A percentile compares a stretch with the other conserved stretches of the same genome.
phyloP scores from a whole-genome alignment of 2,888 invertebrate species.

The Cepaea hortensis region DNA sequence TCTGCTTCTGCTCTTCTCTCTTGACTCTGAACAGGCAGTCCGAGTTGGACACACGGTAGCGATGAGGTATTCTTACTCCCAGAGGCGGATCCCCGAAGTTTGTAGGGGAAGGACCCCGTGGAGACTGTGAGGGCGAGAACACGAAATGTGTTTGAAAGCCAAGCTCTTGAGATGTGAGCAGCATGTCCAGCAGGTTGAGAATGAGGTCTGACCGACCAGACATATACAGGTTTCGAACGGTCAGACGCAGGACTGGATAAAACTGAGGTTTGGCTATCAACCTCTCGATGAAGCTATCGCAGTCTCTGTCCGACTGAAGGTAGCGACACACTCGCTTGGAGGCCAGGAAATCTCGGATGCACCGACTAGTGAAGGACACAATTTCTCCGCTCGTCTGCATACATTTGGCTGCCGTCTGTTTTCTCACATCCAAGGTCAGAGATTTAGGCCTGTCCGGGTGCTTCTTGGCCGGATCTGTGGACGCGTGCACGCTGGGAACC shows the following conservation, averaged over 20 bases:
- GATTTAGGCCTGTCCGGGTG: conserved; percentile 34
- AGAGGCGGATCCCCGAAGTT: conserved; percentile 19
- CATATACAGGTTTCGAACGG: conserved; percentile 45
- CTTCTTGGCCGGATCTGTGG: conserved; percentile 30
- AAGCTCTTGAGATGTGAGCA: conserved; percentile 40
- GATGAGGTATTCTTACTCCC: conserved; percentile 33
- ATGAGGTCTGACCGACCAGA: conserved; percentile 44
- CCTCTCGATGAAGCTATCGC: conserved; percentile 49
- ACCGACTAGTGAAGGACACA: conserved; percentile 54
- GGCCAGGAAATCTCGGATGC: conserved; percentile 56
- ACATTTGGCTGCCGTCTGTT: not conserved
- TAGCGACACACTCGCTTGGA: conserved; percentile 55
- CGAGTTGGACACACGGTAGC: conserved; percentile 39
- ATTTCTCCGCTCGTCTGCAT: conserved; percentile 45
- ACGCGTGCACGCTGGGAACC: conserved; percentile 25
- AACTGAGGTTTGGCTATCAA: conserved; percentile 52
- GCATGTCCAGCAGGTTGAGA: conserved; percentile 51
- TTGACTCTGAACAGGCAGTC: conserved; percentile 45
- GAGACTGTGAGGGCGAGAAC: conserved; percentile 8
- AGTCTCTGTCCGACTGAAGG: conserved; percentile 51
- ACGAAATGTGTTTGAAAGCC: conserved; percentile 25
- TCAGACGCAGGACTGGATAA: conserved; percentile 51
- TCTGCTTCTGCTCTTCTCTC: conserved; percentile 42
- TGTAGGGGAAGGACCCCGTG: conserved; percentile 39
- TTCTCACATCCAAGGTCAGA: conserved; percentile 27